phyloP scores from a whole-genome alignment of 2,113 vertebrate genomes.

The Rutilus rutilus region DNA sequence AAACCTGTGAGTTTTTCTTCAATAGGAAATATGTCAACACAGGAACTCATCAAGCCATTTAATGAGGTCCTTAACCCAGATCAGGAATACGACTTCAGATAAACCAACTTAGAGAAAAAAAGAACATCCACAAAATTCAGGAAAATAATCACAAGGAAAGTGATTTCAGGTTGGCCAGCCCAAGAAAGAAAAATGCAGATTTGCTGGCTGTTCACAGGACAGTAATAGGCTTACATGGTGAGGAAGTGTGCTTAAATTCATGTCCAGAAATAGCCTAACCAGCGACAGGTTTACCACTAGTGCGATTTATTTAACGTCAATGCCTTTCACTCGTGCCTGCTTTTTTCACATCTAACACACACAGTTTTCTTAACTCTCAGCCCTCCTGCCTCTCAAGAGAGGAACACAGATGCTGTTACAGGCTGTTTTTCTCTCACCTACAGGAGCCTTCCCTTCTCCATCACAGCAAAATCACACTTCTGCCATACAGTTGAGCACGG shows the following conservation, averaged over 20 bases:
- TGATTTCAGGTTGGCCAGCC: neutral
- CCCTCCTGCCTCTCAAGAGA: neutral
- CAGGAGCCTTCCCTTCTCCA: neutral
- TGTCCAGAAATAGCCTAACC: slow-evolving; percentile 5
- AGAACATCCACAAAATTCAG: neutral
- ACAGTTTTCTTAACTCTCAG: neutral
- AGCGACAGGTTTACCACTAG: neutral
- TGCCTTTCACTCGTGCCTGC: neutral
- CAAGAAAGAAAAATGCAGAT: neutral
- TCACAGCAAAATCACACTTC: slow-evolving; percentile 10
- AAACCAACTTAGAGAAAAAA: neutral
- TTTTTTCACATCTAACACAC: slow-evolving; percentile 11
- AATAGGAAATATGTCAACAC: neutral
- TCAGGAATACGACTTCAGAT: neutral
- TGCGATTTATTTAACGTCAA: slow-evolving; percentile 5
- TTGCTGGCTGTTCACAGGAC: neutral
- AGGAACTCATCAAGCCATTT: neutral
- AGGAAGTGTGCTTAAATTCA: slow-evolving; percentile 2
- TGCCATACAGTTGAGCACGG: neutral
- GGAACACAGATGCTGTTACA: slow-evolving; percentile 11
- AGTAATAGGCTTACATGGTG: neutral
- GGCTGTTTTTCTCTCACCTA: slow-evolving; percentile 18
- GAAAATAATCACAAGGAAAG: neutral
- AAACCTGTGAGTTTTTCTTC: too few species aligned
- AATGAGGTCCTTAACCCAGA: neutral